Evolutionary conservation across 1,140 invertebrate genomes (phyloP), one percentile per base, ranked within the genome.

Genomic region (Sipha flava): DNA sequence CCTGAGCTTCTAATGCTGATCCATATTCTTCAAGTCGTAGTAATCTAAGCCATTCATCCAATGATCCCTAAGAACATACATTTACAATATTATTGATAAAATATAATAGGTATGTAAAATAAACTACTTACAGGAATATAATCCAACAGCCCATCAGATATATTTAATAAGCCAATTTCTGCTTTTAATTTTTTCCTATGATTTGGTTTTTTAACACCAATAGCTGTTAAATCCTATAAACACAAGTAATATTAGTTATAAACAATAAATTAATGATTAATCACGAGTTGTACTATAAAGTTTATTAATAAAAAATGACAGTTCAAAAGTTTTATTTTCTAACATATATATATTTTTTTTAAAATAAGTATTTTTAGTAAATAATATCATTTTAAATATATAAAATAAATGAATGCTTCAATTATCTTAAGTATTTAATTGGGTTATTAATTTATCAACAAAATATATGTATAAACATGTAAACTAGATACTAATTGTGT

Each of bases 121-220:
- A 40, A 81, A 81, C 43, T 79, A 88, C 90, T 89, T 88, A 94
- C 93, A 82, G 95, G 95, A 86, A 96, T 93, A 86, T 94, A 95
- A 86, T 96, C 93, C 80, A 95, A 94, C 81, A 97, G 86, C 83
- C 95, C 95, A 86, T 98, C 97, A 4, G 94, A 92, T 82, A 98
- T 93, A 85, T 96, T 97, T 66, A 99, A 89, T 84, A 94, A 93
- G 64, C 94, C 95, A 84, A 99, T 98, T 87, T 99, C 96, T 66
- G 95, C 91, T 87, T 98, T 99, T 82, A 99, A 89, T 83, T 93
- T 90, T 84, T 98, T 98, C 81, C 98, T 89, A 86, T 99, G 96
- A 85, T 95, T 94, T 43, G 98, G 98, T 87, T 99, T 98, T 84
- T 97, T 98, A 82, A 99, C 98, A 83, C 92, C 92, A 83, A 93